Percentiles rank a stretch among this genome's conserved stretches.
Conservation (phyloP, 2,797 vertebrate genomes). For the Falco columbarius region DNA sequence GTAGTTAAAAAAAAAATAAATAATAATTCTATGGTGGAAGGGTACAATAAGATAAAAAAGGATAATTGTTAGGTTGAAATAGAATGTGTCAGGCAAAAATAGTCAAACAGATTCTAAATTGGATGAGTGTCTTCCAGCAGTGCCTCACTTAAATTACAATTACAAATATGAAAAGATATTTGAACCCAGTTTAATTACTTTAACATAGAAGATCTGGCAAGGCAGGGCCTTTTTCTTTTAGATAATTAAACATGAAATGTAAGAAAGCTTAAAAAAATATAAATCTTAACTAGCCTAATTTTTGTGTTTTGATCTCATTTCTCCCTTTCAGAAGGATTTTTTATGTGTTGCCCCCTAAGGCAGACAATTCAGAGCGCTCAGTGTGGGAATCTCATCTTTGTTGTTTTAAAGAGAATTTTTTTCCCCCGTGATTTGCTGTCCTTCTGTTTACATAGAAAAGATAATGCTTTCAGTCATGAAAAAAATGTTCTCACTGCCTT, state of each 20-base stretch:
- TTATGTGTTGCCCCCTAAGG: neutral
- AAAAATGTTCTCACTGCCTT: neutral
- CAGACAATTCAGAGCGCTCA: neutral
- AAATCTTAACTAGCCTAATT: neutral
- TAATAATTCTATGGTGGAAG: neutral
- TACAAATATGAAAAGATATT: conserved; percentile 6
- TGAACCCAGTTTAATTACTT: conserved; percentile 20
- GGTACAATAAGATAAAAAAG: neutral
- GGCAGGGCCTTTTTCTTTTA: neutral
- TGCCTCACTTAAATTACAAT: neutral
- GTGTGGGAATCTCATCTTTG: neutral
- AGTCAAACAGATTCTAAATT: neutral
- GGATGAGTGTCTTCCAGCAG: neutral
- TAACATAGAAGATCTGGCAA: neutral
- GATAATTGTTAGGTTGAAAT: neutral
- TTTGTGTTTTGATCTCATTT: conserved; percentile 6
- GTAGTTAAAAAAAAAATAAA: neutral
- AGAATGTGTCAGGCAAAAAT: conserved; percentile 5
- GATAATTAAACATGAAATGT: neutral
- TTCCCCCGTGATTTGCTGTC: neutral
- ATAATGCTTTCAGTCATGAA: neutral
- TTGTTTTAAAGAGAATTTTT: neutral
- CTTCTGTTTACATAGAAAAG: neutral
- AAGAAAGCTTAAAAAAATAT: neutral
- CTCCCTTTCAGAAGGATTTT: neutral